phyloP scores from a whole-genome alignment of 1,140 invertebrate genomes.

The Venustaconcha ellipsiformis region DNA sequence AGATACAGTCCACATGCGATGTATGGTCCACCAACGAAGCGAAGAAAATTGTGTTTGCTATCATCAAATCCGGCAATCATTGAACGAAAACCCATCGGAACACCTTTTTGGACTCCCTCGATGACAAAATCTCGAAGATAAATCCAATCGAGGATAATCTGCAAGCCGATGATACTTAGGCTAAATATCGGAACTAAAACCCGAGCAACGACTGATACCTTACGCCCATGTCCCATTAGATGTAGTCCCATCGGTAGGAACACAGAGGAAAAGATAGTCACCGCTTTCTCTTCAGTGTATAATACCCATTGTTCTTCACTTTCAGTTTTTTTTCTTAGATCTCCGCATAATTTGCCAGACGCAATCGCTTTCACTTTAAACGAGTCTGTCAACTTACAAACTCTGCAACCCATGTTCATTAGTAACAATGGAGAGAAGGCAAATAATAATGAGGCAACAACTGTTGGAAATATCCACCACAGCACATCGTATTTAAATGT shows the following conservation, averaged over 20 bases:
- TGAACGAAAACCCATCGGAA: constrained; percentile 23
- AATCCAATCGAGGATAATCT: constrained; percentile 11
- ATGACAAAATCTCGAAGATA: constrained; percentile 11
- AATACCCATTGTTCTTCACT: not conserved
- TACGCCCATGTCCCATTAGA: not conserved
- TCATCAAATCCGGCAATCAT: constrained; percentile 14
- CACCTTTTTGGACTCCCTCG: constrained; percentile 5
- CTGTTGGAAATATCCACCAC: constrained; percentile 24
- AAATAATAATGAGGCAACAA: constrained; percentile 16
- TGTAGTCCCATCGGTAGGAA: not conserved
- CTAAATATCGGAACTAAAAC: not conserved
- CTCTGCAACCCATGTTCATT: constrained; percentile 1
- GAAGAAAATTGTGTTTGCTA: constrained; percentile 13
- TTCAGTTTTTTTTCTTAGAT: not conserved
- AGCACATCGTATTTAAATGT: constrained; percentile 17
- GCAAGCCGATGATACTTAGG: constrained; percentile 7
- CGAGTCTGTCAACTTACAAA: not conserved
- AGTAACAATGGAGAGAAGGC: constrained; percentile 17
- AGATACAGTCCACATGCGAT: constrained; percentile 13
- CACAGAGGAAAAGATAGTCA: constrained; percentile 6
- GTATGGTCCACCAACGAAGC: constrained; percentile 17
- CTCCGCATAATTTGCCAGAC: not conserved
- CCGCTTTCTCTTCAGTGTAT: not conserved
- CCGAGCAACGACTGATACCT: not conserved
- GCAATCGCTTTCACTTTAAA: too few species aligned